These are phyloP conservation scores for Hartigia nigra DNA, from an alignment of 2,888 invertebrate genomes.

Conservation along the genomic window DNA sequence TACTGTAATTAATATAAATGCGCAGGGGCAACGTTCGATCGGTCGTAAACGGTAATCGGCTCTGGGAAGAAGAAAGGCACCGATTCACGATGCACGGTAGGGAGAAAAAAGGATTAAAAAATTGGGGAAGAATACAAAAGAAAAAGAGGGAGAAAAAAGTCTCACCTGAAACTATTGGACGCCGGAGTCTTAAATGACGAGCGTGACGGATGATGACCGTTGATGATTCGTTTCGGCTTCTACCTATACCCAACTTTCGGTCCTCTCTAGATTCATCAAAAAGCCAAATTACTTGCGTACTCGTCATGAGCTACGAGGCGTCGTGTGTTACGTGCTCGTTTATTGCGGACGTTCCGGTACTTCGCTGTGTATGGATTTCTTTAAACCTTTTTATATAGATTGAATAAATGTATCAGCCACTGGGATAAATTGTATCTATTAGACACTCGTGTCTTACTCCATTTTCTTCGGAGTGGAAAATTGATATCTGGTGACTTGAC, in stretches of 20 bases:
- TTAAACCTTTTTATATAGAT: neutral
- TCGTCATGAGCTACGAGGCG: neutral
- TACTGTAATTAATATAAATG: neutral
- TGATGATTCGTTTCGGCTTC: constrained; percentile 1
- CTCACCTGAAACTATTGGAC: neutral
- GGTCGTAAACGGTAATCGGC: neutral
- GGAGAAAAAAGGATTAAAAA: neutral
- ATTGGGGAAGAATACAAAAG: neutral
- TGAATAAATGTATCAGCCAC: neutral
- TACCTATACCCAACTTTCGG: neutral
- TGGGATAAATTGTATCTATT: neutral
- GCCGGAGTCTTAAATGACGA: neutral
- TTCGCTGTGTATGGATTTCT: neutral
- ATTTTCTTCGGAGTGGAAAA: neutral
- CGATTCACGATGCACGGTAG: neutral
- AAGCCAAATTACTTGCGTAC: neutral
- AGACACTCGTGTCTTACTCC: neutral
- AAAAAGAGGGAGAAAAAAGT: neutral
- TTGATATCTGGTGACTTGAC: neutral
- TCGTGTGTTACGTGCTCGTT: neutral
- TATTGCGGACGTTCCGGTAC: neutral
- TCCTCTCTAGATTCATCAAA: neutral
- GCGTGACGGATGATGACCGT: constrained; percentile 6
- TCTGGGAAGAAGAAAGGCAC: neutral
- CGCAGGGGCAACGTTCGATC: neutral